These are phyloP conservation scores for Hemibagrus wyckioides DNA, from an alignment of 2,113 vertebrate species.

Conservation along the genomic window DNA sequence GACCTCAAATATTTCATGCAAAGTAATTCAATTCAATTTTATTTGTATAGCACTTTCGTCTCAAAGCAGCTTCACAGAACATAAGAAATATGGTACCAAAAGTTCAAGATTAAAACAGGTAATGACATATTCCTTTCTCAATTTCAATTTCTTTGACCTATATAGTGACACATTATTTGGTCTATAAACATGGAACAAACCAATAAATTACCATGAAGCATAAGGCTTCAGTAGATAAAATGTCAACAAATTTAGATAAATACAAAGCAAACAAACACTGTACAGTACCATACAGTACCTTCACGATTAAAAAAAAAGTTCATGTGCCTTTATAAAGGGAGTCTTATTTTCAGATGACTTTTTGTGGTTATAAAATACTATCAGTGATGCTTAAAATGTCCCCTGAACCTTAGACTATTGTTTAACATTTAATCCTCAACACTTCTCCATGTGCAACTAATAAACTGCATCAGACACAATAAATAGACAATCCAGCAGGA, in stretches of 20 bases:
- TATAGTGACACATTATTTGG: background rate
- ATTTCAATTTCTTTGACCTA: no score
- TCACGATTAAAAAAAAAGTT: no score
- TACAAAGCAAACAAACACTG: background rate
- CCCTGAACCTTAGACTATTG: background rate
- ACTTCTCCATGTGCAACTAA: background rate
- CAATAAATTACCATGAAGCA: background rate
- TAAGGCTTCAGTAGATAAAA: background rate
- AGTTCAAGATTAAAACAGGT: background rate
- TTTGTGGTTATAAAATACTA: no score
- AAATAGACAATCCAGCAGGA: background rate
- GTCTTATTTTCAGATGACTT: background rate
- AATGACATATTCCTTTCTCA: background rate
- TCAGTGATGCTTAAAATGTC: no score
- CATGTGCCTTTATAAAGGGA: background rate
- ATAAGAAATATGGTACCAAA: no score
- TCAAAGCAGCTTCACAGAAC: no score
- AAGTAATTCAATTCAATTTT: no score
- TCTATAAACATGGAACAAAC: background rate
- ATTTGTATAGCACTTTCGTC: no score
- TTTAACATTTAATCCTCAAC: background rate
- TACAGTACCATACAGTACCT: background rate
- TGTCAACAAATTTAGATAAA: background rate
- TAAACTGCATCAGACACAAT: background rate
- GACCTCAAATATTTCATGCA: background rate